Base-by-base conservation (phyloP, 2,797 vertebrate species). In the Coracias cyanogaster region DNA sequence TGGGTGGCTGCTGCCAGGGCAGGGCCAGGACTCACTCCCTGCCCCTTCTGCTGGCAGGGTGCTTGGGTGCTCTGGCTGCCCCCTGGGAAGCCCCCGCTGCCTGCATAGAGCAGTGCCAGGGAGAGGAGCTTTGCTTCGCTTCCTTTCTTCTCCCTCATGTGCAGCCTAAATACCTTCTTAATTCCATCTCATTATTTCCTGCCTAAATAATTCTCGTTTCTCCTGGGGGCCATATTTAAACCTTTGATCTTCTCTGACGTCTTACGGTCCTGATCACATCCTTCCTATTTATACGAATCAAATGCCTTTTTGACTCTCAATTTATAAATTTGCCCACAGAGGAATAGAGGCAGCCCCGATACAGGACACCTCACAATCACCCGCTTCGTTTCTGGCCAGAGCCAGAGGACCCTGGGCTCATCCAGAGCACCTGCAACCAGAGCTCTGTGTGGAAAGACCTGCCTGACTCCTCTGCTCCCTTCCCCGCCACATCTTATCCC, bases 231-330 rank as follows among this genome's bases (percentile, higher is more conserved):
- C 1, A 0, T 69, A 28, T 95, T 96, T 89, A 95, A 97, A 93
- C 93, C 96, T 95, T 96, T 97, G 96, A 96, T 97, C 95, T 95
- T 89, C 81, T 94, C 94, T 90, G 94, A 95, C 85, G 93, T 81
- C 94, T 93, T 61, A 13, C 60, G 71, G 71, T 95, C 94, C 86
- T 73, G 80, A 89, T 93, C 78, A 52, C 77, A 2, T 93, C 88
- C 86, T 93, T 90, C 93, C 93, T 90, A 33, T 87, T 93, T 80
- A 85, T 94, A 91, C 86, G 43, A 94, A 95, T 87, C 94, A 91
- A 95, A 85, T 55, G 51, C 57, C 82, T 94, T 94, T 97, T 85
- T 78, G 46, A 80, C 86, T 94, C 55, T 33, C 43, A 78, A 60
- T 85, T 93, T 95, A 90, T 86, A 86, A 79, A 95, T 93, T n/a